Conservation (phyloP, 2,113 vertebrate species). For the Fregata magnificens region DNA sequence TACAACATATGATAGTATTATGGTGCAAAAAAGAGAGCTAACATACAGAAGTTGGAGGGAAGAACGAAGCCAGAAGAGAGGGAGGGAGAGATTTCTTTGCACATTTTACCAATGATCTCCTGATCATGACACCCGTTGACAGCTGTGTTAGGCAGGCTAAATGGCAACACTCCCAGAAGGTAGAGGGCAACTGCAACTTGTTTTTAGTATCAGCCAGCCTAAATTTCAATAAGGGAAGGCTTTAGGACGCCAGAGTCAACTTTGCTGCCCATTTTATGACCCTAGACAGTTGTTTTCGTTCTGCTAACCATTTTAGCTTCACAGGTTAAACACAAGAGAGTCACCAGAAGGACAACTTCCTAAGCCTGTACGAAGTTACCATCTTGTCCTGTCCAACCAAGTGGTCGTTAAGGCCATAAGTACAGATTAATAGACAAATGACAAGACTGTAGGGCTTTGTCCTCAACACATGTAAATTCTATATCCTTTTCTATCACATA, state of each 20-base stretch:
- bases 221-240: background rate
- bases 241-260: background rate
- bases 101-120: background rate
- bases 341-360: background rate
- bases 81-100: background rate
- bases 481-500: background rate
- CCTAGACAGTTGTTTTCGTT: background rate
- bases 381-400: background rate
- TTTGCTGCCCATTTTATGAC: background rate
- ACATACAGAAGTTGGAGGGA: background rate
- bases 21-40: background rate
- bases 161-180: background rate
- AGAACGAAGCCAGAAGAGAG: background rate
- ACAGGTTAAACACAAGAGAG: background rate
- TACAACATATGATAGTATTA: background rate
- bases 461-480: background rate
- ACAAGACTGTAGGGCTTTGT: background rate
- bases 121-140: background rate
- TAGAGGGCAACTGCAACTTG: background rate
- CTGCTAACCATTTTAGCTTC: background rate
- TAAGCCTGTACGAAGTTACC: background rate
- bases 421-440: background rate
- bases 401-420: background rate
- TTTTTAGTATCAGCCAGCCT: background rate
- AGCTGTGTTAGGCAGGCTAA: background rate